A percentile compares a stretch with the other conserved stretches of the same genome.
Conservation (phyloP, 1,140 invertebrate species). For the Drosophila kurseongensis region DNA sequence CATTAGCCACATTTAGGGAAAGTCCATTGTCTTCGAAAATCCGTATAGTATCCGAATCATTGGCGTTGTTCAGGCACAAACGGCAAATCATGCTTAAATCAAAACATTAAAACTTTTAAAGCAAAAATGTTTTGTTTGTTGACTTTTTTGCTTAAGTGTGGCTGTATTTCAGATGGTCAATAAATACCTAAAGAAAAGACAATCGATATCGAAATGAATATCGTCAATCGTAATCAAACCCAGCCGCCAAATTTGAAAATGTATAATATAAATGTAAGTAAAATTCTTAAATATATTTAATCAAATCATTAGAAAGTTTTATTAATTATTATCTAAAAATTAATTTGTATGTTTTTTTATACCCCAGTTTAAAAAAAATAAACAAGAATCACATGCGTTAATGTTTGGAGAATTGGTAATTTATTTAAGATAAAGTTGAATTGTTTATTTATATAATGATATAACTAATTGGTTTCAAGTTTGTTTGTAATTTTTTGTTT, state of each 20-base stretch:
- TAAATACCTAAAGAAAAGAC: not conserved
- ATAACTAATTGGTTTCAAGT: constrained; percentile 74
- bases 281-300: no score
- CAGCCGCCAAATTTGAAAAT: not conserved
- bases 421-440: constrained; percentile 82
- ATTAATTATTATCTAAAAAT: no score
- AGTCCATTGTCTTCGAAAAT: constrained; percentile 65
- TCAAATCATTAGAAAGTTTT: no score
- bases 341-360: no score
- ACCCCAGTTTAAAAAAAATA: not conserved
- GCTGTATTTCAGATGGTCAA: not conserved
- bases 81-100: constrained; percentile 76
- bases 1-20: constrained; percentile 53
- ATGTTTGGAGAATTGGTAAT: constrained; percentile 74
- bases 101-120: constrained; percentile 36
- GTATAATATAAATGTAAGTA: not conserved
- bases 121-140: constrained; percentile 31
- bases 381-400: not conserved
- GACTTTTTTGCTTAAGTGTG: constrained; percentile 15
- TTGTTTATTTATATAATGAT: constrained; percentile 74
- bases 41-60: constrained; percentile 61
- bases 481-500: constrained; percentile 56
- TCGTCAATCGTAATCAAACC: not conserved
- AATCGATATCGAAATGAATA: not conserved
- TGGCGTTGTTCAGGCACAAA: constrained; percentile 70